Conservation (phyloP, 2,113 vertebrate genomes). For the human (Homo sapiens) region GRCh38 chr5:171289001-171289500, state of each 20-base stretch:
- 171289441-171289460: background rate
- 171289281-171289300: background rate
- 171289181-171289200: background rate
- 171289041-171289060: background rate
- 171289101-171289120: background rate
- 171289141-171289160: background rate
- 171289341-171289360: background rate
- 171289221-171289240: background rate
- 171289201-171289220: rapidly evolving
- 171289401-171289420: background rate
- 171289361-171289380: background rate
- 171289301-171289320: background rate
- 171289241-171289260: background rate
- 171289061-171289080: background rate
- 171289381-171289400: background rate
- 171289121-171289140: background rate
- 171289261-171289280: background rate
- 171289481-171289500: too few species aligned
- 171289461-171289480: too few species aligned
- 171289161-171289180: background rate
- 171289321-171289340: background rate
- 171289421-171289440: background rate
- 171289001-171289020: background rate
- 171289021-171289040: background rate
- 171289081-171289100: background rate